Evolutionary conservation across 2,113 vertebrate species (phyloP).

Genomic region (Galbula dea): DNA sequence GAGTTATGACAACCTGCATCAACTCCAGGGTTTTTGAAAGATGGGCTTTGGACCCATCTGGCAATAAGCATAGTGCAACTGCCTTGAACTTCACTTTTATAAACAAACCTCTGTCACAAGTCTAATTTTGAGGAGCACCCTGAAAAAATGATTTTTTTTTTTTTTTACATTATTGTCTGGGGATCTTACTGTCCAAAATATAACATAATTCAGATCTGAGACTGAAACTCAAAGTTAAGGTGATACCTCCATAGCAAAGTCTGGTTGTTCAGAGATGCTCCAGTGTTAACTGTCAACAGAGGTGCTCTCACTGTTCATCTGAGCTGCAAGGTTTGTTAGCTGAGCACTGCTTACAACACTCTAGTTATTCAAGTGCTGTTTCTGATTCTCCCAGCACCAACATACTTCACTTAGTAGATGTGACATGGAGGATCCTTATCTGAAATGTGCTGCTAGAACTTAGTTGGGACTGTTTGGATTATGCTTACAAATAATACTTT

Average conservation of each 20-base stretch:
- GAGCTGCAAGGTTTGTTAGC: background rate
- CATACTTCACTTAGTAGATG: background rate
- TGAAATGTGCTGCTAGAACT: background rate
- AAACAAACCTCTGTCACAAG: background rate
- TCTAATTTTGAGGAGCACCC: background rate
- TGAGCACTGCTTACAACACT: background rate
- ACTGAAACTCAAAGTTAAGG: background rate
- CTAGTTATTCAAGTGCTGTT: background rate
- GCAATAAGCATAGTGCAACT: background rate
- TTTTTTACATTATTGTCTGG: background rate
- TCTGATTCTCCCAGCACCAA: background rate
- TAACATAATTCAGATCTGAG: background rate
- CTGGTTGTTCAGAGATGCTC: background rate
- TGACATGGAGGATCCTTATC: background rate
- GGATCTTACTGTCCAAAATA: background rate
- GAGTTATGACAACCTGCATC: background rate
- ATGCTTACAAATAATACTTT: background rate
- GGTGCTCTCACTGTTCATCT: background rate
- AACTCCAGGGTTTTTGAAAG: background rate
- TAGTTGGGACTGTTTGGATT: background rate
- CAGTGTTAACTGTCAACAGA: constrained; percentile 3
- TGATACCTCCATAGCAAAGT: background rate
- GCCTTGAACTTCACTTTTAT: background rate
- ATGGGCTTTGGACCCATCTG: background rate
- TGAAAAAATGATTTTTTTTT: background rate